Conservation (phyloP, 2,113 vertebrate species). For the cat (Felis catus) region DNA sequence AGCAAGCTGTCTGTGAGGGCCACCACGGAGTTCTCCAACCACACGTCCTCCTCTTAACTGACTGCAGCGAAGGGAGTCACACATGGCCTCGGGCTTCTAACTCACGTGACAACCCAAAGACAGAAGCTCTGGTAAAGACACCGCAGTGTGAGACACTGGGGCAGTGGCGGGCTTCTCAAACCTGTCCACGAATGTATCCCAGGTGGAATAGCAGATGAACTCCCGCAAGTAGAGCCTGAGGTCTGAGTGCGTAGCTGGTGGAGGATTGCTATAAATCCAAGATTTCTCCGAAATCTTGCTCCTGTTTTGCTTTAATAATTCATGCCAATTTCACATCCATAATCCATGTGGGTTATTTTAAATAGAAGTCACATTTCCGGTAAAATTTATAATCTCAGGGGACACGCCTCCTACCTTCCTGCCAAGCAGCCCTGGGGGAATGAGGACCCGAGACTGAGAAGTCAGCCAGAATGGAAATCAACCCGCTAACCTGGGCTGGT, state of each 20-base stretch:
- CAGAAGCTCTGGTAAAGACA: neutral
- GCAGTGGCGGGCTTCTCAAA: neutral
- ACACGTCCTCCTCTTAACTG: neutral
- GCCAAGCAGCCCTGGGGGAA: neutral
- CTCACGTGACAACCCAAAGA: neutral
- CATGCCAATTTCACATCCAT: neutral
- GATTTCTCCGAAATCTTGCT: neutral
- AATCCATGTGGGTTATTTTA: neutral
- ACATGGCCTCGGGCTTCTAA: neutral
- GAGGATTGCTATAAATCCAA: neutral
- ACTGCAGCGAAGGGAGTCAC: neutral
- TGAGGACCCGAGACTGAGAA: neutral
- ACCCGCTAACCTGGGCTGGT: neutral
- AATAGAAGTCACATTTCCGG: constrained; percentile 42
- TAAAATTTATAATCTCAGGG: neutral
- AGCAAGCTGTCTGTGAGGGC: neutral
- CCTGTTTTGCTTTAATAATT: constrained; percentile 15
- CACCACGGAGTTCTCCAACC: neutral
- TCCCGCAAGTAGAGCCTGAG: neutral
- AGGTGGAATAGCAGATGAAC: accelerated
- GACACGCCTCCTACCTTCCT: neutral
- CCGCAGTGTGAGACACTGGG: neutral
- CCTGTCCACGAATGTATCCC: neutral
- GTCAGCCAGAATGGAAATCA: neutral
- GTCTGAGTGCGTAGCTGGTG: neutral